Evolutionary conservation across 2,888 invertebrate species (phyloP), one percentile per base, ranked within the genome.

Genomic region (Sphaerolaimus hirsutus): DNA sequence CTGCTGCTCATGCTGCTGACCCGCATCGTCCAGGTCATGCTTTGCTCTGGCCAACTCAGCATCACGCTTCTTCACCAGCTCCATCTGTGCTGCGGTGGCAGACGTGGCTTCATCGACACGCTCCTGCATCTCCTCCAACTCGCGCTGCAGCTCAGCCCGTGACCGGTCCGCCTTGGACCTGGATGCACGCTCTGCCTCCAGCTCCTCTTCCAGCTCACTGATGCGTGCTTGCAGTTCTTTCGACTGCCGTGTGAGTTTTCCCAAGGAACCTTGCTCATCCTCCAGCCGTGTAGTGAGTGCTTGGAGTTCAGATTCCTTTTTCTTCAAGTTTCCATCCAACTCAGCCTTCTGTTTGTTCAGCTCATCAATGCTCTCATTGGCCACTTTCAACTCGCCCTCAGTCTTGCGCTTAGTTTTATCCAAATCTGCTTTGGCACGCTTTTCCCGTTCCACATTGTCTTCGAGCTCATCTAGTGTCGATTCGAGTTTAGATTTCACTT

Each of bases 21-120:
- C 89, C 67, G 84, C 77, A 70, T 97, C 97, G 71, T 99, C 97
- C 62, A 97, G 76, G 71, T 99, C 97, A 58, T 87, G 81, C 60
- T 93, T 81, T 60, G 97, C 78, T 70, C 93, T 97, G 75, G 86
- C 79, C 60, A 97, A 78, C 72, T 99, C 97, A 63, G 89, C 83
- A 71, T 99, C 97, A 58, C 97, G 83, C 74, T 97, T 93, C 78
- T 97, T 97, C 80, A 97, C 97, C 67, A 97, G 79, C 4, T 32
- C 40, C 7, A 40, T 24, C 19, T 40, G 40, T 4, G 91, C 91
- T 47, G 86, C 81, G 58, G 93, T 97, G 64, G 93, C 93, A 67
- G 97, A 97, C 66, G 97, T 97, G 63, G 93, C 93, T 72, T 97
- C 97, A 69, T 97, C 97, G 58, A 89, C 76, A 63, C 87, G 80